Base-by-base conservation (phyloP, 2,113 vertebrate species). In the Picathartes gymnocephalus region DNA sequence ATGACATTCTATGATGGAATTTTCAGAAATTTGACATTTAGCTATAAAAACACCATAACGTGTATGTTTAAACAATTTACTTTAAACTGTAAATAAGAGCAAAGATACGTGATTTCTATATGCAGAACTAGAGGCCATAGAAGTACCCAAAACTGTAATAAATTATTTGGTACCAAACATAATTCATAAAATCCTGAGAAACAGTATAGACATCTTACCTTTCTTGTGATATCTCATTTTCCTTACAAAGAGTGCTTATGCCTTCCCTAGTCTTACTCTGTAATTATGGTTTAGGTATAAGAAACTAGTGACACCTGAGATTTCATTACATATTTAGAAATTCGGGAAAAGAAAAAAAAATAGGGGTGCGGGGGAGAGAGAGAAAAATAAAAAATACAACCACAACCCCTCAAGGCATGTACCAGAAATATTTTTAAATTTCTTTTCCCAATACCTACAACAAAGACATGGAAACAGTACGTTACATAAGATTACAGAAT, bases 281-380 rank as follows among this genome's bases (percentile, higher is more conserved):
- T 74, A 39, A 4, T 40, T 79, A 17, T 6, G 1, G 33, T 81
- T 83, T 44, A n/a, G 8, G 13, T 72, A 35, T 6, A 71, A 65
- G 37, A 77, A 88, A 30, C n/a, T 53, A 15, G 3, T 4, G 39
- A 51, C 31, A 18, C 39, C 18, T 81, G 3, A 50, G 22, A 57
- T 73, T 70, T 87, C 21, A 33, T 77, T 81, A 28, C 4, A 6
- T 22, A 33, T 76, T 71, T 5, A 13, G 57, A 73, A 58, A 16
- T 71, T 35, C 30, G 9, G 10, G 11, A 13, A 51, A 66, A 40
- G 10, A 2, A 13, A 40, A 37, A 33, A 13, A 12, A 42, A 15
- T 7, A 2, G 2, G 3, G 1, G 4, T 28, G 23, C 21, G 5
- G 13, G 0, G 5, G 3, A 44, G 21, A 31, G 10, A 71, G 19